Percentiles rank a stretch among this genome's conserved stretches.
Evolutionary conservation across 2,113 vertebrate species (phyloP).

Genomic region (Phalacrocorax aristotelis): DNA sequence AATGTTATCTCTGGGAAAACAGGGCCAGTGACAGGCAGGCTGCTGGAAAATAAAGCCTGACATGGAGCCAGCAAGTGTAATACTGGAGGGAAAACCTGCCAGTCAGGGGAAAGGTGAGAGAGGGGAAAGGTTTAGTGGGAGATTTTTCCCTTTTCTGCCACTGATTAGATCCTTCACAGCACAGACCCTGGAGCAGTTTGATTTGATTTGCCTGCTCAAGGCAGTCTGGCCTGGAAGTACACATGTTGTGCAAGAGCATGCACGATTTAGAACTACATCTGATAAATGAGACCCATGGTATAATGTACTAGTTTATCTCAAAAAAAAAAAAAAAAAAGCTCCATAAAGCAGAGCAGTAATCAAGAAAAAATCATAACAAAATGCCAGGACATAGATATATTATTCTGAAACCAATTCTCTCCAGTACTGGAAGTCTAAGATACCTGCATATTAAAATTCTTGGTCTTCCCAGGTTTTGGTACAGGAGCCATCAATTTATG

Average conservation of each 20-base stretch:
- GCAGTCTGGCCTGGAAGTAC: not conserved
- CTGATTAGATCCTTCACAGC: not conserved
- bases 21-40: slow-evolving; percentile 3
- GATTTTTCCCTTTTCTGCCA: not conserved
- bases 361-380: not conserved
- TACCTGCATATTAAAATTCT: not conserved
- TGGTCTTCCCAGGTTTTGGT: not conserved
- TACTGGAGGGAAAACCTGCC: not conserved
- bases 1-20: slow-evolving; percentile 47
- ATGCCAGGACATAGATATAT: not conserved
- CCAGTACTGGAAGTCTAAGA: not conserved
- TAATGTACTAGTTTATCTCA: not conserved
- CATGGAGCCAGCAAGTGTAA: not conserved
- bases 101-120: slow-evolving; percentile 42
- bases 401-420: not conserved
- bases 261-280: not conserved
- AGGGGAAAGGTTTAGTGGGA: slow-evolving; percentile 10
- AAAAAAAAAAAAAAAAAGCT: not conserved
- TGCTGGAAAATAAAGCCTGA: slow-evolving; percentile 33
- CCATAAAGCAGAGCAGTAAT: slow-evolving; percentile 11
- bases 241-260: not conserved
- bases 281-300: not conserved
- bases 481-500: not conserved
- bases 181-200: not conserved
- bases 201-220: not conserved